Evolutionary conservation across 2,113 vertebrate species (phyloP).

Genomic region (Oenanthe oenanthe): DNA sequence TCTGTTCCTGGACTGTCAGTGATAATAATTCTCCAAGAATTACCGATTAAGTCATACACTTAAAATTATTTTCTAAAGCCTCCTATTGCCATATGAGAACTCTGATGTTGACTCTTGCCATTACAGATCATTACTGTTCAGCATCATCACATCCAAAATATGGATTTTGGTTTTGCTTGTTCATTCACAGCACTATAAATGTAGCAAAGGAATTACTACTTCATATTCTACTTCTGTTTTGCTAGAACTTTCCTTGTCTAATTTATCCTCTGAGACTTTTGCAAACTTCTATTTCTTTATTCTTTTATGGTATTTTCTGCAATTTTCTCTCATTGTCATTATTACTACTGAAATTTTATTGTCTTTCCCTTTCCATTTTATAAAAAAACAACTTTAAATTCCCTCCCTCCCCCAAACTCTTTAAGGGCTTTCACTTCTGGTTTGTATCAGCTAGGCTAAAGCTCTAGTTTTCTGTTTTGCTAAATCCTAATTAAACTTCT

Average conservation of each 20-base stretch:
- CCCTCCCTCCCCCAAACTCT: fast-evolving
- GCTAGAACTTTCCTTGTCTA: background rate
- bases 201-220: background rate
- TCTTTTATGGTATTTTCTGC: background rate
- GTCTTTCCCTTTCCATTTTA: background rate
- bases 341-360: background rate
- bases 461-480: background rate
- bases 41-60: slow-evolving; percentile 35
- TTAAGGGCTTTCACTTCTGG: background rate
- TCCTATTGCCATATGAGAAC: background rate
- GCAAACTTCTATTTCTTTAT: background rate
- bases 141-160: background rate
- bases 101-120: background rate
- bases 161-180: background rate
- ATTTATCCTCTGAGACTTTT: background rate
- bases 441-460: background rate
- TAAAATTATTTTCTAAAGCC: slow-evolving; percentile 36
- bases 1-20: background rate
- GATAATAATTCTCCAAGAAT: slow-evolving; percentile 51
- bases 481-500: slow-evolving; percentile 30
- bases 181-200: background rate
- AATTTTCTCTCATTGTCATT: background rate
- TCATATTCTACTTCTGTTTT: background rate
- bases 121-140: background rate
- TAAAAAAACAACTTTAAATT: background rate